Evolutionary conservation across 2,888 invertebrate species (phyloP), one percentile per base, ranked within the genome.

Genomic region (Ditylenchus weischeri): DNA sequence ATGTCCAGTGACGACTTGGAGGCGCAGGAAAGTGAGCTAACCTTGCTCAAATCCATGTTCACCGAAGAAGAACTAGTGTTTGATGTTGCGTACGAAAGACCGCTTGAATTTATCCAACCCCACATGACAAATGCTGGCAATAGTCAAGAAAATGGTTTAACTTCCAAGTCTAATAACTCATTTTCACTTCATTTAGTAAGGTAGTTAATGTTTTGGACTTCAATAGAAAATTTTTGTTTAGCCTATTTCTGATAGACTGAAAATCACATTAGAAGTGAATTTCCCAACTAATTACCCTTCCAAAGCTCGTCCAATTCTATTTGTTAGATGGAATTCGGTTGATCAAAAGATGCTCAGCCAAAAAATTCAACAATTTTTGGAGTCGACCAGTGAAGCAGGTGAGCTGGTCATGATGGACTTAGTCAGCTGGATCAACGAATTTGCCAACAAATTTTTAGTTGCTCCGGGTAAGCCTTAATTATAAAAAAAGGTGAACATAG

Each of bases 21-120:
- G n/a, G 54, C 47, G 29, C 65, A 65, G 60, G 50, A 23, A 19
- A 59, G 15, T 5, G 65, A 65, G 47, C 23, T 59, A 23, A 59
- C 47, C 29, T 50, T 65, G 29, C 49, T 65, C 36, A 47, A 58
- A n/a, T 21, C 65, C 38, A 65, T 65, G 65, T 65, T 59, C 49
- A 49, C 38, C 21, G 65, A 65, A 21, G 50, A 59, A 11, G 65
- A 65, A 29, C 48, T 65, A 11, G 54, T 54, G 29, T 54, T 54
- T 29, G 54, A 54, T 29, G 54, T 23, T 11, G 29, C 54, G n/a
- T 54, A 13, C 8, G 29, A 21, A 29, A 54, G 54, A 10, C 54
- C 54, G 2, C 11, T 10, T 13, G 54, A 54, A 23, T 54, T 54
- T 18, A 54, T 54, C 29, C 54, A 54, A 29, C 54, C 54, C 3